Conservation (phyloP, 2,888 invertebrate genomes). For the Minunthozetes semirufus region DNA sequence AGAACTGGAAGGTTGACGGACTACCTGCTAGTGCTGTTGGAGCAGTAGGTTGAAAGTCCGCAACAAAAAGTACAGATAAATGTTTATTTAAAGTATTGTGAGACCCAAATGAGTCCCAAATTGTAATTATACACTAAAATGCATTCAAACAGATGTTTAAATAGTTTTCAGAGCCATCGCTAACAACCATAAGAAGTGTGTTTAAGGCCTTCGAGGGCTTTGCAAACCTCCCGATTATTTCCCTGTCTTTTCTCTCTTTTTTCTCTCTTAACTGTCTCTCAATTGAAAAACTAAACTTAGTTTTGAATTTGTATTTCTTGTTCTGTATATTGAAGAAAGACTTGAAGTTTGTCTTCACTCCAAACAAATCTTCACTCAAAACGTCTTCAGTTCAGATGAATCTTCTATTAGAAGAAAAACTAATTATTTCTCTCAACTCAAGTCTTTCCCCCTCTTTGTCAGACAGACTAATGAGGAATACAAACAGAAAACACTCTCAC, state of each 20-base stretch:
- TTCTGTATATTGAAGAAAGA: not conserved
- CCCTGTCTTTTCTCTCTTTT: not conserved
- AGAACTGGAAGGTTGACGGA: too few species aligned
- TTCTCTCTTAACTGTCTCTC: not conserved
- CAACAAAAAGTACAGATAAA: conserved; percentile 7
- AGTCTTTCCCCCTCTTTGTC: not conserved
- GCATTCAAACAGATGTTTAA: conserved; percentile 22
- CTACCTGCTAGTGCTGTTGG: too few species aligned
- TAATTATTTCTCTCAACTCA: conserved; percentile 8
- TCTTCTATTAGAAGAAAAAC: not conserved
- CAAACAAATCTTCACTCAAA: conserved; percentile 24
- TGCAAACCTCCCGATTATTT: not conserved
- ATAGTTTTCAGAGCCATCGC: not conserved
- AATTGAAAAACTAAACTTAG: not conserved
- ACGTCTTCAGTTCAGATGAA: conserved; percentile 11
- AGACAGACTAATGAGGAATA: not conserved
- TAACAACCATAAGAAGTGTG: not conserved
- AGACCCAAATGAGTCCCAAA: conserved; percentile 7
- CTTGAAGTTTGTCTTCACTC: not conserved
- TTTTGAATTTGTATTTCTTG: conserved; percentile 6
- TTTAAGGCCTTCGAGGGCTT: not conserved
- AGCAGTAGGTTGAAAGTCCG: conserved; percentile 12
- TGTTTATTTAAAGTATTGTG: conserved; percentile 26
- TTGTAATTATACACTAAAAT: conserved; percentile 26
- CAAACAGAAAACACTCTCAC: not conserved